Base-by-base conservation (phyloP, 2,113 vertebrate genomes). In the Martes martes region DNA sequence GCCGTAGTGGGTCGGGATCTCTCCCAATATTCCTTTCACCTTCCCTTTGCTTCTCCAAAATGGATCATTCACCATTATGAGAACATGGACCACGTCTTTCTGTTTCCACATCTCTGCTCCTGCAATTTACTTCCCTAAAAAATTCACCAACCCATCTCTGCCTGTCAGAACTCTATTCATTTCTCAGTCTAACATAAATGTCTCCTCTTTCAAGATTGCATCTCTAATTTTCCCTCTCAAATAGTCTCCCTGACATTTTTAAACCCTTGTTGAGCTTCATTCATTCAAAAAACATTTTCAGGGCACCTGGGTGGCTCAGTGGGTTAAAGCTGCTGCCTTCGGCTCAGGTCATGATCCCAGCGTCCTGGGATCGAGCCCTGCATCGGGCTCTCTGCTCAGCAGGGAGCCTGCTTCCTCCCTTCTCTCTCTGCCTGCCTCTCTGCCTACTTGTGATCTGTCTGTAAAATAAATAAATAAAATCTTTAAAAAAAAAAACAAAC, bases 181-280 rank as follows among this genome's bases (percentile, higher is more conserved):
- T 92, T 83, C 86, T 88, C 57, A 47, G 7, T 76, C 57, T 88
- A 82, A 16, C 50, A 78, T 63, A 91, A 96, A 80, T n/a, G 28
- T 11, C 28, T 93, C 26, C 21, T 83, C n/a, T 84, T 92, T 94
- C 91, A 96, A 97, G 79, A 74, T 8, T 69, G 36, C 19, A 59
- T 63, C 42, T 93, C n/a, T 71, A 92, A 57, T 82, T 92, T 83
- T 87, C 80, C 45, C 52, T 47, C 59, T 93, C 92, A 86, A 91
- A 79, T 71, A 78, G 28, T 63, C 39, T 92, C 79, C 28, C 39
- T 74, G 52, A 92, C 31, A 87, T 89, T 94, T 90, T 69, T 96
- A 31, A 90, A 92, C 6, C 1, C n/a, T 71, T 86, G 13, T 23
- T 84, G n/a, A 91, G 79, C 11, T 94, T 89, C 19, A 93, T 61